Base-by-base conservation (phyloP, 2,113 vertebrate species). In the Pavo muticus region DNA sequence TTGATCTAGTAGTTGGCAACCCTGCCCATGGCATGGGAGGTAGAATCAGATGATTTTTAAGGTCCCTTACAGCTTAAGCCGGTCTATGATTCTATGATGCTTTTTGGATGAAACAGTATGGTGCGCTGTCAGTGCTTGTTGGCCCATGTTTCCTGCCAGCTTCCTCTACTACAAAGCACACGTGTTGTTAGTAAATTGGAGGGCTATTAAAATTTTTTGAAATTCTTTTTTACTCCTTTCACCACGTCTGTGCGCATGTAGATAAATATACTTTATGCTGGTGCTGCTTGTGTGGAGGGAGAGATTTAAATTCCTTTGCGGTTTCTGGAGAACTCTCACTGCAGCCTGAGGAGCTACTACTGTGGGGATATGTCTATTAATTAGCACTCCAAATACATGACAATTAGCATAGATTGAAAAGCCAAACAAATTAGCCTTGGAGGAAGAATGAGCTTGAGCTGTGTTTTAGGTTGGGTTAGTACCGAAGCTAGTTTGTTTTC, bases 241-340 rank as follows among this genome's bases (percentile, higher is more conserved):
- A 10, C 47, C 24, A 2, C 52, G 11, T 75, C 18, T n/a, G 1
- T 24, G 1, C 30, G 24, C 45, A 3, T 1, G 0, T n/a, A 73
- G 79, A 24, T 79, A 57, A 32, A 42, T 77, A 42, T 61, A 18
- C 45, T 76, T 74, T 37, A 3, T n/a, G 20, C n/a, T n/a, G 37
- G 30, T 67, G 48, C 68, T 90, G 44, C 44, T 69, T 35, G 42
- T 84, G 15, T 35, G 29, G 35, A 64, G 25, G 40, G 15, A 45
- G 60, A 84, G 18, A 45, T 35, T 32, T 60, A 37, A 63, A 81
- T 63, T 87, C 30, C 57, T 73, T 21, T 48, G 69, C 88, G 72
- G n/a, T 88, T 91, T 77, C 80, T 94, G 84, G 83, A 93, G n/a
- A 76, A 32, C 47, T 90, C 90, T 73, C 47, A 24, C 29, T 86